Base-by-base conservation (phyloP, 2,113 vertebrate genomes). In the Salvelinus sp. region DNA sequence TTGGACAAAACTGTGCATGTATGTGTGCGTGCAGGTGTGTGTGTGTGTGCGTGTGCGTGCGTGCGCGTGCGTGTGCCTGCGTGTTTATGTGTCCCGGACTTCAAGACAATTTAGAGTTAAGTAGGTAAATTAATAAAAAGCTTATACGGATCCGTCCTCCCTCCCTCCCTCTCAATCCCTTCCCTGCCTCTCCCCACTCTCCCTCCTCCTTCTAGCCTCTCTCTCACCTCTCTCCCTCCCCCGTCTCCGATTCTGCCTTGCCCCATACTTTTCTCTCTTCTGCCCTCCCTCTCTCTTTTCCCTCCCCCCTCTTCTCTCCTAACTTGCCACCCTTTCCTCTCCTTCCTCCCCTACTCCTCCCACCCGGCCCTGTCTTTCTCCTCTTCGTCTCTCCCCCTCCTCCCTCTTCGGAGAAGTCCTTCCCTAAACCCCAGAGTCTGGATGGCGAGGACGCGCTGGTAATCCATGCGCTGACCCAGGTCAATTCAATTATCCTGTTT, bases 401-500 rank as follows among this genome's bases (percentile, higher is more conserved):
- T 76, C 74, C 64, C 58, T 25, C 58, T 57, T 67, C 22, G 57
- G 18, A 54, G 86, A 90, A 87, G 89, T 89, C 89, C 88, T 91
- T 91, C 77, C 82, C 82, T 89, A 90, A 93, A 88, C 88, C 89
- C 91, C 88, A 86, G 86, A 89, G 88, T 75, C 79, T 84, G 76
- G 87, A 87, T 87, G 86, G 88, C 38, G 85, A 90, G 86, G 90
- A 90, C 82, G 79, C 63, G 81, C 83, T 89, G 88, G 89, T 93
- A 94, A 94, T 94, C 92, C 92, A 90, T 84, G 88, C 87, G 84
- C 86, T 88, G 90, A 93, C 91, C 86, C 87, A 92, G 93, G 93
- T 94, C 93, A 94, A 94, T 94, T 94, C 91, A 94, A 94, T 94
- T 94, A 94, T 94, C 93, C 91, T 93, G 91, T 93, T 93, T 94